Base-by-base conservation (phyloP, 2,113 vertebrate species). In the Dissostichus mawsoni region DNA sequence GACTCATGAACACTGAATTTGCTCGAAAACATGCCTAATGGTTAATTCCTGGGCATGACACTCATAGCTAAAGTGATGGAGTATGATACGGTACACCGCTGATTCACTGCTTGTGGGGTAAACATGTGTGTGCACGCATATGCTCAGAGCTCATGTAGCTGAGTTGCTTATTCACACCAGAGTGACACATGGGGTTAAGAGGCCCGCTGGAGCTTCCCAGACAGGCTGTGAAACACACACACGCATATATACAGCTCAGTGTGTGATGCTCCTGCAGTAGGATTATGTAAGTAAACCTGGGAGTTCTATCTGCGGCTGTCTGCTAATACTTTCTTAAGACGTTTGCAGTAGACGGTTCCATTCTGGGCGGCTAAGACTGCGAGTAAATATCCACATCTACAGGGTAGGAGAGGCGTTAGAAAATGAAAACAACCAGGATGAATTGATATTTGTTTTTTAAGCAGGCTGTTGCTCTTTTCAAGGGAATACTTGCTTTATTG, bases 241-340 rank as follows among this genome's bases (percentile, higher is more conserved):
- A 55, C 53, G 52, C 14, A 41, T 47, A 63, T 18, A 62, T 36
- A 65, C 29, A 67, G 59, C 33, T 23, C 52, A 70, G 58, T 36
- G n/a, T 66, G 87, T 56, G 82, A 67, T 64, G 83, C 89, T 87
- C 72, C 82, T 64, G 65, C 84, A 63, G 82, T 1, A 3, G 86
- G 91, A 91, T 92, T 90, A 92, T 56, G 66, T 67, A 33, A 61
- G 78, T 87, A 87, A 83, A 92, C 86, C 88, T 80, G 76, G 71
- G 84, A 80, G 80, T 88, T 84, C 78, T 83, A 53, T 74, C 75
- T 79, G 82, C 41, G 78, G 45, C 68, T 73, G 69, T 18, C 76
- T 71, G 85, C 52, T 92, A 93, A 93, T 93, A 48, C 91, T 82
- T 72, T 80, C 74, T 80, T 81, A 93, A 87, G 84, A 90, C 52